These are phyloP conservation scores for Cinclus cinclus DNA, from an alignment of 2,113 vertebrate species.

Conservation along the genomic window DNA sequence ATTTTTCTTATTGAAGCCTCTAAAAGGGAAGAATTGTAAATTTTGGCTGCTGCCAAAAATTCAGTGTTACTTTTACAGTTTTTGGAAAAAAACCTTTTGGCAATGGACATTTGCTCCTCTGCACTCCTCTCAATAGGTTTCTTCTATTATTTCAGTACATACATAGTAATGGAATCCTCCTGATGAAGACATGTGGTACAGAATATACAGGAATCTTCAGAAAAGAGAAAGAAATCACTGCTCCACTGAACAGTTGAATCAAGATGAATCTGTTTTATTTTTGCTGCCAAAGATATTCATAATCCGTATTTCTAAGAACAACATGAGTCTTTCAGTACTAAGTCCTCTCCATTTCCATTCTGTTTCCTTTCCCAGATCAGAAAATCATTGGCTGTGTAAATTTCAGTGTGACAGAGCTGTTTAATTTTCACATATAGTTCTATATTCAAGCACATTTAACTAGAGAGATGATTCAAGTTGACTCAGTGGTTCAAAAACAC, in stretches of 20 bases:
- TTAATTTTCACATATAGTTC: neutral
- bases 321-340: neutral
- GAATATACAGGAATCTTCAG: neutral
- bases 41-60: neutral
- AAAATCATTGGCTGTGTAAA: neutral
- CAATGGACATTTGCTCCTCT: neutral
- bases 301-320: neutral
- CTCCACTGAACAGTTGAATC: neutral
- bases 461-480: neutral
- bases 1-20: neutral
- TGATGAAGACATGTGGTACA: neutral
- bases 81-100: neutral
- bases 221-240: neutral
- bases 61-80: neutral
- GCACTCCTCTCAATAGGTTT: neutral
- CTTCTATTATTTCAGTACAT: neutral
- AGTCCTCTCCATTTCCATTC: neutral
- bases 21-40: neutral
- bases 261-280: neutral
- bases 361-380: neutral
- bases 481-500: neutral
- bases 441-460: neutral
- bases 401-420: neutral
- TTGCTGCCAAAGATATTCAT: neutral
- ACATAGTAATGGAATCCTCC: neutral